Conservation (phyloP, 2,113 vertebrate species). For the Nothoprocta pentlandii region DNA sequence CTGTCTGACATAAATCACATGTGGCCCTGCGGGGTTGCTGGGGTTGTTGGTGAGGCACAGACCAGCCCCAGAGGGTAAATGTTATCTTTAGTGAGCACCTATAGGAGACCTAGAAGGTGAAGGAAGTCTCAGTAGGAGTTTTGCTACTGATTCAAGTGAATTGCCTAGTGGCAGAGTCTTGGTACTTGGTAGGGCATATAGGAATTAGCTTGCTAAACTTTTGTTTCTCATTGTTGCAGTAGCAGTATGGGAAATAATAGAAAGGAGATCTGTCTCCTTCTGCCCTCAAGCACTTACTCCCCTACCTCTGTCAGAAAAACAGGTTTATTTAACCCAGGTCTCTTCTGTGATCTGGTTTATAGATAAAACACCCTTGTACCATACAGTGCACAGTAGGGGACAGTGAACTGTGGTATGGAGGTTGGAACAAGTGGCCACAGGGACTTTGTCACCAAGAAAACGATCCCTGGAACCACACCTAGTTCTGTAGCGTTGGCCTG, state of each 20-base stretch:
- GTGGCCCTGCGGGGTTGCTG: background rate
- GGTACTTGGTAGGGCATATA: background rate
- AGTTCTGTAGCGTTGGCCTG: fast-evolving
- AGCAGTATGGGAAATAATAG: background rate
- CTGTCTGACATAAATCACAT: background rate
- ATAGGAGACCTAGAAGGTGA: background rate
- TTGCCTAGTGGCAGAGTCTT: background rate
- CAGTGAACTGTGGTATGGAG: background rate
- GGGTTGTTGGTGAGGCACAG: background rate
- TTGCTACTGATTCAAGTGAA: background rate
- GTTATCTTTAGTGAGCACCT: background rate
- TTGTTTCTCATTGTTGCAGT: background rate
- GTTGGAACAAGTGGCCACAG: background rate
- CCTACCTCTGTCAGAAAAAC: background rate
- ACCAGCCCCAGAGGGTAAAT: background rate
- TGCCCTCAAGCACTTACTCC: background rate
- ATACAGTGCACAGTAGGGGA: background rate
- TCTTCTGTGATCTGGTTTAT: background rate
- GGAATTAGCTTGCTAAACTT: background rate
- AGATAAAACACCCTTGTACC: background rate
- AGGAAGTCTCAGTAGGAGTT: background rate
- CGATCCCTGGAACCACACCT: background rate
- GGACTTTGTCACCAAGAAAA: conserved; percentile 31
- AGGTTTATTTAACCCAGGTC: background rate
- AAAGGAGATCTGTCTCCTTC: background rate